Conservation (phyloP, 2,888 invertebrate species). For the Cyclophora punctaria region DNA sequence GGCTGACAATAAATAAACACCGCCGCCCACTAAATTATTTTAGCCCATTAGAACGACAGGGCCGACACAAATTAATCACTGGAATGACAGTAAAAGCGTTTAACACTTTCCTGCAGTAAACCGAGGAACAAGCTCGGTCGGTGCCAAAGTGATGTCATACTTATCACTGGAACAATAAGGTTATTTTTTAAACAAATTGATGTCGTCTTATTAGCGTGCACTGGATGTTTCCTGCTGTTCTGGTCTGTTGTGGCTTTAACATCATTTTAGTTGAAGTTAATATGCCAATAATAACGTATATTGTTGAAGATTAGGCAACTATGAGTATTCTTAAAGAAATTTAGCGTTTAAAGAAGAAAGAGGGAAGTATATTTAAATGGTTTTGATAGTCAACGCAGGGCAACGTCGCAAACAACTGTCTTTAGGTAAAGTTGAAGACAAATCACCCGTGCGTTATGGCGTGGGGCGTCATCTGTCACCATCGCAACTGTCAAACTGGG, state of each 20-base stretch:
- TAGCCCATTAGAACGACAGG: slow-evolving; percentile 65
- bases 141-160: slow-evolving; percentile 17
- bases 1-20: slow-evolving; percentile 58
- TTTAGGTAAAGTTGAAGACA: slow-evolving; percentile 56
- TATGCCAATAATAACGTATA: no score
- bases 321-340: no score
- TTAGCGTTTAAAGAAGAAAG: no score
- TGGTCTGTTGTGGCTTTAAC: no score
- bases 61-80: slow-evolving; percentile 69
- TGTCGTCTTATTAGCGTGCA: no score
- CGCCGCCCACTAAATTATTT: slow-evolving; percentile 69
- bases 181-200: background rate
- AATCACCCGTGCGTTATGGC: slow-evolving; percentile 64
- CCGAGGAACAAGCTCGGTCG: slow-evolving; percentile 22
- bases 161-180: slow-evolving; percentile 12
- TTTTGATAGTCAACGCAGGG: background rate
- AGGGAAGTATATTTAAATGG: no score
- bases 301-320: no score
- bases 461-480: slow-evolving; percentile 67
- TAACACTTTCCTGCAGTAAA: slow-evolving; percentile 56
- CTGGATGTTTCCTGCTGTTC: no score
- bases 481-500: slow-evolving; percentile 68
- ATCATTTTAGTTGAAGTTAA: no score
- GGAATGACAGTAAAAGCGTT: slow-evolving; percentile 66
- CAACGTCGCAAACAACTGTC: slow-evolving; percentile 32